phyloP scores from a whole-genome alignment of 2,113 vertebrate species.

The Mormoops blainvillei region DNA sequence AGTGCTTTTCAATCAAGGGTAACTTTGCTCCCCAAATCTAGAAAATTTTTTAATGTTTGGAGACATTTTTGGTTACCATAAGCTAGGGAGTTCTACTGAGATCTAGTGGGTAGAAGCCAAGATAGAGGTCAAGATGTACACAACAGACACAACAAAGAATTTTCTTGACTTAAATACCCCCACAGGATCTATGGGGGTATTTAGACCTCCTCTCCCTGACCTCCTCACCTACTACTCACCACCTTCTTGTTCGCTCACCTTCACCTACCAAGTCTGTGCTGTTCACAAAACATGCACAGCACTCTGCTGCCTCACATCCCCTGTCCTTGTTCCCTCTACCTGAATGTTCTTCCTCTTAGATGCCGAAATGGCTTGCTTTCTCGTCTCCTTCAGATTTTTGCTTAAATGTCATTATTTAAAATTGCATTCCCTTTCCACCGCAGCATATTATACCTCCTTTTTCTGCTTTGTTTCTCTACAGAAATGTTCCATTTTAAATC shows the following conservation, averaged over 20 bases:
- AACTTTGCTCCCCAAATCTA: neutral
- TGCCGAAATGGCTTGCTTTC: neutral
- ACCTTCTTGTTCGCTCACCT: neutral
- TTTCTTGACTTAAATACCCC: neutral
- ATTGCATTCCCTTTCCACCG: neutral
- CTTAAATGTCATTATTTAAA: slow-evolving; percentile 10
- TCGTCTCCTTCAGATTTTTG: neutral
- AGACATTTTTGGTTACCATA: neutral
- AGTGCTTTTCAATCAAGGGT: neutral
- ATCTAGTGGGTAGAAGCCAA: neutral
- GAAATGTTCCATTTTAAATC: neutral
- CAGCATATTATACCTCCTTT: neutral
- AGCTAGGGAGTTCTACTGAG: neutral
- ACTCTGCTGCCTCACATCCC: neutral
- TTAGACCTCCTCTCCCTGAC: neutral
- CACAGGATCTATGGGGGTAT: neutral
- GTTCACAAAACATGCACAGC: neutral
- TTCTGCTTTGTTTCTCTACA: neutral
- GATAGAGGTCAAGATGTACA: neutral
- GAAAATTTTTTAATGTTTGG: neutral
- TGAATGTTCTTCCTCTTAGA: neutral
- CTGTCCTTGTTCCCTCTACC: neutral
- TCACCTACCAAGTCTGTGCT: neutral
- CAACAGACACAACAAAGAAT: neutral
- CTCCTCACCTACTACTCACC: neutral